Evolutionary conservation across 2,113 vertebrate genomes (phyloP).

Genomic region (Cyprinodon variegatus): DNA sequence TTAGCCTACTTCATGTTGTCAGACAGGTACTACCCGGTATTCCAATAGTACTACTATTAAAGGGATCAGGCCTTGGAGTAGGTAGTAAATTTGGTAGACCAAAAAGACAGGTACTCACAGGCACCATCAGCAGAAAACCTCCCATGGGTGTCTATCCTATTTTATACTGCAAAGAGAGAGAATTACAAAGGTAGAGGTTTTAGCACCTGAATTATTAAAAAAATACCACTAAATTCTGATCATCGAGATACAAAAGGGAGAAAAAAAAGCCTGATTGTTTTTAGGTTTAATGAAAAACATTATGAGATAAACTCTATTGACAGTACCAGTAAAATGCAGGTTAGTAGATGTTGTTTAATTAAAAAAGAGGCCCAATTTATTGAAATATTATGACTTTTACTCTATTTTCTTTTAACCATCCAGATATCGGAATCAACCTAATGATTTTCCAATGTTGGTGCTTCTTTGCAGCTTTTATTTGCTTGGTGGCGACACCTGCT

Average conservation of each 20-base stretch:
- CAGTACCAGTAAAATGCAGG: constrained; percentile 39
- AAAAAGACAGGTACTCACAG: too few relatives aligned
- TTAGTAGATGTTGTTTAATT: constrained; percentile 15
- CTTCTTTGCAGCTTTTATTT: constrained; percentile 9
- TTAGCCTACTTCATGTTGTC: not conserved
- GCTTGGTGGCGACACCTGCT: constrained; percentile 63
- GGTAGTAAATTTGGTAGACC: too few relatives aligned
- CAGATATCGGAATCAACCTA: constrained; percentile 15
- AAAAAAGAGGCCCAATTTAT: not conserved
- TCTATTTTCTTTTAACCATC: not conserved
- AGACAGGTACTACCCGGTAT: not conserved
- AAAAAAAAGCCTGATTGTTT: not conserved
- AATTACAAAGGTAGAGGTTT: not conserved
- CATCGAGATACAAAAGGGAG: not conserved
- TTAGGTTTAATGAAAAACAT: not conserved
- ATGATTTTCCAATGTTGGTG: constrained; percentile 21
- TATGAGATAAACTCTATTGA: not conserved
- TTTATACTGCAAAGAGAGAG: not conserved
- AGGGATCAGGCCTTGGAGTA: not conserved
- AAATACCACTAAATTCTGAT: not conserved
- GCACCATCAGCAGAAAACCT: not conserved
- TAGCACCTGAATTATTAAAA: not conserved
- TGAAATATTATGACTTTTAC: not conserved
- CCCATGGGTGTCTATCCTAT: not conserved
- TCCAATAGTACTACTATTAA: not conserved